A percentile compares a stretch with the other conserved stretches of the same genome.
phyloP scores from a whole-genome alignment of 1,140 invertebrate genomes.

The Pachypsylla venusta region DNA sequence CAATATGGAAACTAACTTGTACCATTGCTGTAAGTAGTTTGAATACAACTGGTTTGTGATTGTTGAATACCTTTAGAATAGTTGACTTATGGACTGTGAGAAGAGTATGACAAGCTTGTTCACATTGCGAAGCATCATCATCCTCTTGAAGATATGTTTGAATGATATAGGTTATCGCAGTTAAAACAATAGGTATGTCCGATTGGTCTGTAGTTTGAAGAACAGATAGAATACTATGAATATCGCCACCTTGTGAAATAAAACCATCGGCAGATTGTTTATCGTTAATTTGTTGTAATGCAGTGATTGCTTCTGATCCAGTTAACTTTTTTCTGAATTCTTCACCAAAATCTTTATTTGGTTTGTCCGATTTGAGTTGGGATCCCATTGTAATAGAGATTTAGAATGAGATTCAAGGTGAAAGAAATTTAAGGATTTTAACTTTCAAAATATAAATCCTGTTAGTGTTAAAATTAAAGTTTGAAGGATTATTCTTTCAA shows the following conservation, averaged over 20 bases:
- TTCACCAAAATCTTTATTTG: neutral
- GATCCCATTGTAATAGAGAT: neutral
- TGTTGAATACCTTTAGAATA: neutral
- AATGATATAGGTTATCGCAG: neutral
- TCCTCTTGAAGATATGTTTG: neutral
- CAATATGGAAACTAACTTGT: slow-evolving; percentile 7
- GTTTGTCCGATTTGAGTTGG: neutral
- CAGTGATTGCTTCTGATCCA: neutral
- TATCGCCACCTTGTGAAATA: neutral
- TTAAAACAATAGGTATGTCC: neutral
- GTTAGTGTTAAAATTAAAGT: no score
- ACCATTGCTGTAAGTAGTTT: neutral
- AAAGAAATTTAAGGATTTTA: no score
- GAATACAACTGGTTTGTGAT: neutral
- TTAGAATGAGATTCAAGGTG: no score
- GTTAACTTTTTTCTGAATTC: neutral
- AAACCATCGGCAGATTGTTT: neutral
- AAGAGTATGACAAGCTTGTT: slow-evolving; percentile 1
- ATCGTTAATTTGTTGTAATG: neutral
- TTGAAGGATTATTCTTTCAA: no score
- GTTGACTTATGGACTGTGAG: neutral
- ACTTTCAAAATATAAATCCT: no score
- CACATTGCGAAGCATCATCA: neutral
- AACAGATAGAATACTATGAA: neutral
- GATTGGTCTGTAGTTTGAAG: neutral